These are phyloP conservation scores for Daktulosphaira vitifoliae DNA, from an alignment of 1,140 invertebrate species.

Conservation along the genomic window DNA sequence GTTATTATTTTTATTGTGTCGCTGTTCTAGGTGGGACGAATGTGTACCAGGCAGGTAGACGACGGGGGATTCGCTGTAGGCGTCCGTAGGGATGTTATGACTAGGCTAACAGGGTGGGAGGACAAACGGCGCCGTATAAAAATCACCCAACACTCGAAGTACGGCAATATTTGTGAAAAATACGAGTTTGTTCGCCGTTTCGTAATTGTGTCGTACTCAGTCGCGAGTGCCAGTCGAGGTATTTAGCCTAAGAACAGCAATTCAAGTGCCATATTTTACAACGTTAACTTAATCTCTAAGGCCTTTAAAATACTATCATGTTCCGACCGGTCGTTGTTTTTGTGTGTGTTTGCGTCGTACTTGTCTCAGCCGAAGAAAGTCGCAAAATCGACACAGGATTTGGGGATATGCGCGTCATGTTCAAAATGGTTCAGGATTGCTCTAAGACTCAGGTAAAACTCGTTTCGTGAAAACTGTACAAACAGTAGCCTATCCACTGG, in stretches of 20 bases:
- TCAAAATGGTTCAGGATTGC: conserved; percentile 65
- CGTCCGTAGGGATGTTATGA: background rate
- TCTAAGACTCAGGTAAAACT: conserved; percentile 11
- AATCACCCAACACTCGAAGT: background rate
- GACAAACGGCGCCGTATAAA: conserved; percentile 11
- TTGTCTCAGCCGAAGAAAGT: conserved; percentile 10
- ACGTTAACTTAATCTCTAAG: too few species aligned
- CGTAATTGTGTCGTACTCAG: conserved; percentile 43
- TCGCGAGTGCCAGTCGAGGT: conserved; percentile 39
- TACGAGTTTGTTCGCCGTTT: conserved; percentile 44
- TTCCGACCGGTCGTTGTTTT: background rate
- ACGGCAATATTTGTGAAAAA: conserved; percentile 1
- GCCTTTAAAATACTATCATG: too few species aligned
- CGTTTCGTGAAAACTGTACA: background rate
- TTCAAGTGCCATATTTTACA: conserved; percentile 19
- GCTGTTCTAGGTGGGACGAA: background rate
- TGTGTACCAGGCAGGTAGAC: background rate
- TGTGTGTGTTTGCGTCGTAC: background rate
- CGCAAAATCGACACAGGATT: conserved; percentile 39
- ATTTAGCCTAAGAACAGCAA: conserved; percentile 24
- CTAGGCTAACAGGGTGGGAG: background rate
- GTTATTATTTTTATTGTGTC: background rate
- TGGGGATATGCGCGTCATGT: conserved; percentile 49
- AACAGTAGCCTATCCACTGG: too few species aligned
- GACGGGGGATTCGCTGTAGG: conserved; percentile 10